phyloP scores from a whole-genome alignment of 2,797 vertebrate species.

The Manis javanica region DNA sequence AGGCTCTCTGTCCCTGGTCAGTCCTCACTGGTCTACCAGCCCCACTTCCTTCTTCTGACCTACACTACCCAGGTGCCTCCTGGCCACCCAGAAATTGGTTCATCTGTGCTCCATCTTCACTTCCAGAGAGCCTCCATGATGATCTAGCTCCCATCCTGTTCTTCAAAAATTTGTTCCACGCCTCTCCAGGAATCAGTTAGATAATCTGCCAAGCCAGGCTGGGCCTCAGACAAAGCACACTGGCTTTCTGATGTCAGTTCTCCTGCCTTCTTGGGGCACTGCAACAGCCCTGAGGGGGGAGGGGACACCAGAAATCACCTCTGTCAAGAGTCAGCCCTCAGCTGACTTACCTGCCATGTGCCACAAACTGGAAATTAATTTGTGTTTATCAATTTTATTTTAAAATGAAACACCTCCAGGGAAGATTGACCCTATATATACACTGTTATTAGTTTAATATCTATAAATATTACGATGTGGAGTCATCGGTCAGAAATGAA shows the following conservation, averaged over 20 bases:
- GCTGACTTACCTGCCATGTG: background rate
- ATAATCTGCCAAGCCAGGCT: background rate
- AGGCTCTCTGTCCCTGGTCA: background rate
- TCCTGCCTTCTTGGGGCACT: background rate
- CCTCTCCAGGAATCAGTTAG: background rate
- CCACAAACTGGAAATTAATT: background rate
- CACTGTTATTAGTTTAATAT: background rate
- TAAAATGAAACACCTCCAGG: background rate
- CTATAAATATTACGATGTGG: background rate
- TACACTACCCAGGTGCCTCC: background rate
- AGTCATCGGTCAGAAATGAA: background rate
- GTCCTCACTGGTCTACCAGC: background rate
- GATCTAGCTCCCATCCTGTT: background rate
- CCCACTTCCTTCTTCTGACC: background rate
- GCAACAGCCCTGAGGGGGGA: no score
- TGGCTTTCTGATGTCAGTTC: background rate
- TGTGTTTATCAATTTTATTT: background rate
- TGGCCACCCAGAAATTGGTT: background rate
- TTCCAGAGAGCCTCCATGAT: background rate
- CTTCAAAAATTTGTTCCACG: background rate
- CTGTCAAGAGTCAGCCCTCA: background rate
- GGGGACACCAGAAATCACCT: background rate
- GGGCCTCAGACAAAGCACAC: background rate
- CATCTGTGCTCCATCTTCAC: background rate
- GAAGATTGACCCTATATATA: background rate